phyloP scores from a whole-genome alignment of 2,797 vertebrate genomes.

The Cyprinella venusta region DNA sequence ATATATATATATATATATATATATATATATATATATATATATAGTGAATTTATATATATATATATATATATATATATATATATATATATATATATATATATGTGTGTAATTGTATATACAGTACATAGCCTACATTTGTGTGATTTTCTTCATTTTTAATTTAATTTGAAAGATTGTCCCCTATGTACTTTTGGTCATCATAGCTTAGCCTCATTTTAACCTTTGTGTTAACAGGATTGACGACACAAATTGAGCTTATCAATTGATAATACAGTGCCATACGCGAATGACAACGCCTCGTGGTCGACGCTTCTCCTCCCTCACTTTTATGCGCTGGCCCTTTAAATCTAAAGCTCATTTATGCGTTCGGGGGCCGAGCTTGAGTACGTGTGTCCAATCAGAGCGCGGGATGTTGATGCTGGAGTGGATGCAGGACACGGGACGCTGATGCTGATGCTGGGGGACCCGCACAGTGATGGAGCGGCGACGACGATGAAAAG shows the following conservation, averaged over 20 bases:
- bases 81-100: background rate
- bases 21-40: too few relatives aligned
- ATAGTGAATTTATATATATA: too few relatives aligned
- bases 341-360: conserved; percentile 59
- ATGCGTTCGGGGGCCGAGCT: conserved; percentile 70
- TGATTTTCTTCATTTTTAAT: too few relatives aligned
- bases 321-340: conserved; percentile 42
- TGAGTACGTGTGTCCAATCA: conserved; percentile 76
- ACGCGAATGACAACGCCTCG: conserved; percentile 35
- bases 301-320: conserved; percentile 4
- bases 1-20: too few relatives aligned
- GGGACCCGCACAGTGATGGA: conserved; percentile 67
- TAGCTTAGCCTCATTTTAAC: background rate
- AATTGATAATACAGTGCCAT: background rate
- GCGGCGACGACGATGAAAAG: conserved; percentile 74
- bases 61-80: too few relatives aligned
- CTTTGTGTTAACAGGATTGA: background rate
- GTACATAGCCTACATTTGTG: too few relatives aligned
- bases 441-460: conserved; percentile 78
- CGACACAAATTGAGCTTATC: background rate
- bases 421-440: conserved; percentile 70
- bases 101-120: too few relatives aligned
- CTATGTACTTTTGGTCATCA: background rate
- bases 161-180: background rate
- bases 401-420: conserved; percentile 75